Base-by-base conservation (phyloP, 2,797 vertebrate genomes). In the Leucoraja ocellata region DNA sequence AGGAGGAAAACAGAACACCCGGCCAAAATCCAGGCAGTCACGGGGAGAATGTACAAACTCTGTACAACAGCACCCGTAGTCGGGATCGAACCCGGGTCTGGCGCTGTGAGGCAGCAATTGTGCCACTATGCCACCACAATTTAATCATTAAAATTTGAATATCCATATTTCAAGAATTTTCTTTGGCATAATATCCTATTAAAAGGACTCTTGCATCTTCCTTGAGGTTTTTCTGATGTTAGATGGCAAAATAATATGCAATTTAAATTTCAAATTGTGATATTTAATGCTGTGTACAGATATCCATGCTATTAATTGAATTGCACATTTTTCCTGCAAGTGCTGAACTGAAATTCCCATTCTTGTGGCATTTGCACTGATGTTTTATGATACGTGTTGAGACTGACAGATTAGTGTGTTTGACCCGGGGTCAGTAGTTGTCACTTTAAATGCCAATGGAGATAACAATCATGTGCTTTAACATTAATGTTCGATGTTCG, bases 231-330 rank as follows among this genome's bases (percentile, higher is more conserved):
- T 28, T 88, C 63, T 68, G 84, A 88, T 54, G 71, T 25, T 54
- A 92, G 25, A 76, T 92, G 71, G 11, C 71, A 92, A 76, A 39
- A 76, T 74, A 76, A 74, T 8, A 91, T 73, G 39, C 23, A 91
- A 91, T 46, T 21, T 73, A 74, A 46, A 74, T 91, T 46, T 91
- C 71, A 74, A 54, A 76, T 92, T 76, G 90, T 13, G 14, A 13
- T 92, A 91, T 74, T 91, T 54, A 46, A 76, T 54, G 32, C 25
- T 92, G 23, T 92, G 71, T 74, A 92, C n/a, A 58, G 71, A 54
- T 73, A 92, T 7, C 10, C 39, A 28, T 74, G 18, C 71, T 21
- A 74, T 74, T 23, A 21, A 74, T 74, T 74, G 71, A 74, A 25
- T 73, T 80, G 7, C 28, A 80, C 11, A 46, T 16, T 39, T 73